A percentile compares a stretch with the other conserved stretches of the same genome.
phyloP scores from a whole-genome alignment of 2,797 vertebrate species.

The Philypnodon macrostomus region DNA sequence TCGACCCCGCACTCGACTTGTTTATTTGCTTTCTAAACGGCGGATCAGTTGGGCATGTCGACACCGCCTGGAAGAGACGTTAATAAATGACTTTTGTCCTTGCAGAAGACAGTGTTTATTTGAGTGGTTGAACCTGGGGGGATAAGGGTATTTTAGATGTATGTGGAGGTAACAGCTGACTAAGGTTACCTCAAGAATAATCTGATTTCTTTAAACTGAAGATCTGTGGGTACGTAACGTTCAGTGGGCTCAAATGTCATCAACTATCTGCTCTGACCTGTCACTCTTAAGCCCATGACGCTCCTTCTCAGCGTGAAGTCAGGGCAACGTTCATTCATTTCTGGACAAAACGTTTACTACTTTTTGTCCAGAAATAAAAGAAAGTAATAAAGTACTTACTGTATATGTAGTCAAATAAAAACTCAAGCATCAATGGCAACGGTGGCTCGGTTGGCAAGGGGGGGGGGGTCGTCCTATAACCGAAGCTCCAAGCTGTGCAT shows the following conservation, averaged over 20 bases:
- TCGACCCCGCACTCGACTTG: conserved; percentile 61
- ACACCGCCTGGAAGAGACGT: conserved; percentile 63
- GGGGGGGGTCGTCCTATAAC: too few relatives aligned
- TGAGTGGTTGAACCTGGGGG: conserved; percentile 67
- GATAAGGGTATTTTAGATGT: conserved; percentile 55
- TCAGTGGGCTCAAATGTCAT: conserved; percentile 66
- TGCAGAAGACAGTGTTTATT: conserved; percentile 76
- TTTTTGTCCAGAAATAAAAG: conserved; percentile 43
- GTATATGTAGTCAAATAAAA: too few relatives aligned
- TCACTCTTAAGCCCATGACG: conserved; percentile 63
- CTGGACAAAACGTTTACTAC: too few relatives aligned
- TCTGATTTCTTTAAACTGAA: conserved; percentile 67
- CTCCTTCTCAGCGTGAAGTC: conserved; percentile 57
- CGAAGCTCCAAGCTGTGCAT: too few relatives aligned
- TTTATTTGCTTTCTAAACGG: conserved; percentile 82
- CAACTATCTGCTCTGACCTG: conserved; percentile 51
- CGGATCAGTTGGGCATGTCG: conserved; percentile 43
- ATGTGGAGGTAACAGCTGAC: conserved; percentile 68
- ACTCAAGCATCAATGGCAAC: too few relatives aligned
- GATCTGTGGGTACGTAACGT: conserved; percentile 62
- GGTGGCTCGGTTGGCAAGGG: too few relatives aligned
- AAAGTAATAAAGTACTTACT: too few relatives aligned
- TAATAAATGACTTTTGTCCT: conserved; percentile 72
- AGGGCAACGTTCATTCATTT: too few relatives aligned
- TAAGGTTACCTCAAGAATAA: conserved; percentile 67